Evolutionary conservation across 2,113 vertebrate species (phyloP).

Genomic region (Ardeotis arabs): DNA sequence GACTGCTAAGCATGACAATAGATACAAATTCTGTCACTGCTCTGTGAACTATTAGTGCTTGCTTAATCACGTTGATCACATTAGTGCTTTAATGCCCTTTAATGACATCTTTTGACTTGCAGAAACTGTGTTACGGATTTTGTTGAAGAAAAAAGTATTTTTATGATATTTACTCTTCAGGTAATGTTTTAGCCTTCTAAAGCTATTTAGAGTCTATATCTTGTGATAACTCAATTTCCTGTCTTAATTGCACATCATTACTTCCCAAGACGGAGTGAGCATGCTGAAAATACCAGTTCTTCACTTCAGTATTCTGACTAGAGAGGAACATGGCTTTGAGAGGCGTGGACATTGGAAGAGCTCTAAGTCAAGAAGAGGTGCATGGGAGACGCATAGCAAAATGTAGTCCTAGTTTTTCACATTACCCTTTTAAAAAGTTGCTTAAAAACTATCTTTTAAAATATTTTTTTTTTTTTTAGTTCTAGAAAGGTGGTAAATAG

Average conservation of each 20-base stretch:
- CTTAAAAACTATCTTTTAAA: neutral
- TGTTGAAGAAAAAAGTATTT: neutral
- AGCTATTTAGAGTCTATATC: neutral
- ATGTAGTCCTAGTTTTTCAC: neutral
- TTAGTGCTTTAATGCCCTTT: neutral
- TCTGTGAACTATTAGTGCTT: neutral
- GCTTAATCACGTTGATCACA: neutral
- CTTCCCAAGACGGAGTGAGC: neutral
- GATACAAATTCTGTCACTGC: neutral
- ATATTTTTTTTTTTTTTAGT: neutral
- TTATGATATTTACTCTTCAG: neutral
- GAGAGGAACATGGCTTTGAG: neutral
- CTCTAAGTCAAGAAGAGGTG: neutral
- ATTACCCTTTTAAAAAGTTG: neutral
- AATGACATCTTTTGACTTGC: neutral
- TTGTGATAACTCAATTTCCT: slow-evolving; percentile 4
- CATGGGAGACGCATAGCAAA: neutral
- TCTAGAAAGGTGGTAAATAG: neutral
- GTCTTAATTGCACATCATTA: neutral
- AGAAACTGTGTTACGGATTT: neutral
- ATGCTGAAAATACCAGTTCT: neutral
- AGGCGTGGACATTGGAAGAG: neutral
- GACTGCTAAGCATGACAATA: neutral
- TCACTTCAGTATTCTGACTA: neutral
- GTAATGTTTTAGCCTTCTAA: neutral